Evolutionary conservation across 2,797 vertebrate species (phyloP).

Genomic region (Varecia variegata): DNA sequence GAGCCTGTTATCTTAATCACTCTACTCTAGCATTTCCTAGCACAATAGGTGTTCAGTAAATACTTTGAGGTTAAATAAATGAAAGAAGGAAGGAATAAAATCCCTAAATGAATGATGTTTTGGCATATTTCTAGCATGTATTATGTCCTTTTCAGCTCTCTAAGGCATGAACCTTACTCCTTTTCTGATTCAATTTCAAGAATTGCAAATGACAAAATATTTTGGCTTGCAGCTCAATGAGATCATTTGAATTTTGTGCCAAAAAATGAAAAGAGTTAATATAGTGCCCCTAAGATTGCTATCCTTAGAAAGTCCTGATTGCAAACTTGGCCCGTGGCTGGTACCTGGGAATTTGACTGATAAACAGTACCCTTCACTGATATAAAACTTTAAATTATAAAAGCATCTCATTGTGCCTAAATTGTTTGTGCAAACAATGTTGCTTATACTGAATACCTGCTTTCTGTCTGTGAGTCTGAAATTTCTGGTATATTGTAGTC

Average conservation of each 20-base stretch:
- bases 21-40: background rate
- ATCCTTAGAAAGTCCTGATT: background rate
- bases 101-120: background rate
- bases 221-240: background rate
- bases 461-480: background rate
- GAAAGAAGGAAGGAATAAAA: background rate
- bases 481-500: background rate
- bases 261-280: background rate
- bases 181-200: constrained; percentile 6
- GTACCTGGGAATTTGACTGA: background rate
- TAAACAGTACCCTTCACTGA: background rate
- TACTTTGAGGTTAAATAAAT: background rate
- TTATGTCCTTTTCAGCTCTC: background rate
- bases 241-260: background rate
- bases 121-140: background rate
- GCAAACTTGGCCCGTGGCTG: background rate
- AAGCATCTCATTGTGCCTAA: background rate
- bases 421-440: background rate
- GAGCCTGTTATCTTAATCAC: background rate
- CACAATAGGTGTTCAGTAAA: background rate
- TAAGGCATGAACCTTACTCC: background rate
- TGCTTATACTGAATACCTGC: background rate
- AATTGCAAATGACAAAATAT: background rate
- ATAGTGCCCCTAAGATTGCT: background rate
- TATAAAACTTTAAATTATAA: background rate